Percentiles rank a stretch among this genome's conserved stretches.
These are phyloP conservation scores for Pediacus dermestoides DNA, from an alignment of 2,888 invertebrate genomes.

Conservation along the genomic window DNA sequence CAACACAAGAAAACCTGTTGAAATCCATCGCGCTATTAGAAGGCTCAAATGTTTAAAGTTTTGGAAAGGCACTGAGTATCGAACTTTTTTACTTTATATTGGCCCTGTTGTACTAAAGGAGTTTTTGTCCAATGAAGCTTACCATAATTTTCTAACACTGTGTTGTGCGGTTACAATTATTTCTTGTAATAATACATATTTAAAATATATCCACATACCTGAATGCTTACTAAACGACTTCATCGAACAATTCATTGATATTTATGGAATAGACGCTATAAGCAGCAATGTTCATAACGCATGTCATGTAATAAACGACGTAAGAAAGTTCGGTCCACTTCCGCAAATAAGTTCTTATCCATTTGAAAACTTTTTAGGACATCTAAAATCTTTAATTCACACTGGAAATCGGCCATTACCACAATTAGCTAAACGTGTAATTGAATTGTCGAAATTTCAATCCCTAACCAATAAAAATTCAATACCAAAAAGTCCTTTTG, in stretches of 20 bases:
- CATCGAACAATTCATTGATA: slow-evolving; percentile 18
- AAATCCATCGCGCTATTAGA: slow-evolving; percentile 23
- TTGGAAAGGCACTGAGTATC: slow-evolving; percentile 27
- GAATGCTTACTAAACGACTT: slow-evolving; percentile 17
- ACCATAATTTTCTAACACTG: slow-evolving; percentile 17
- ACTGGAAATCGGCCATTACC: slow-evolving; percentile 17
- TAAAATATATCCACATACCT: slow-evolving; percentile 12
- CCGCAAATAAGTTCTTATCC: slow-evolving; percentile 35
- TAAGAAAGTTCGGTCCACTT: slow-evolving; percentile 31
- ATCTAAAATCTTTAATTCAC: slow-evolving; percentile 18
- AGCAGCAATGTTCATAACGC: slow-evolving; percentile 39
- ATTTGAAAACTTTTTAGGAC: slow-evolving; percentile 38
- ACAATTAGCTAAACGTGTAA: slow-evolving; percentile 20
- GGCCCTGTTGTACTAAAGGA: slow-evolving; percentile 19
- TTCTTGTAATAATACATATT: slow-evolving; percentile 15
- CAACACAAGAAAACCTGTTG: slow-evolving; percentile 19
- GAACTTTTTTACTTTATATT: slow-evolving; percentile 27
- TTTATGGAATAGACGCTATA: slow-evolving; percentile 35
- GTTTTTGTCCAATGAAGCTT: slow-evolving; percentile 12
- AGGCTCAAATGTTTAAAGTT: slow-evolving; percentile 20
- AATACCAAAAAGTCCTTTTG: background rate
- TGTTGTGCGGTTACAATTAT: slow-evolving; percentile 17
- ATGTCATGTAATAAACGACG: slow-evolving; percentile 37
- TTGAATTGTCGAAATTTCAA: slow-evolving; percentile 13
- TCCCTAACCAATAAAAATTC: background rate